Base-by-base conservation (phyloP, 2,888 invertebrate genomes). In the Flexamia atlantica region DNA sequence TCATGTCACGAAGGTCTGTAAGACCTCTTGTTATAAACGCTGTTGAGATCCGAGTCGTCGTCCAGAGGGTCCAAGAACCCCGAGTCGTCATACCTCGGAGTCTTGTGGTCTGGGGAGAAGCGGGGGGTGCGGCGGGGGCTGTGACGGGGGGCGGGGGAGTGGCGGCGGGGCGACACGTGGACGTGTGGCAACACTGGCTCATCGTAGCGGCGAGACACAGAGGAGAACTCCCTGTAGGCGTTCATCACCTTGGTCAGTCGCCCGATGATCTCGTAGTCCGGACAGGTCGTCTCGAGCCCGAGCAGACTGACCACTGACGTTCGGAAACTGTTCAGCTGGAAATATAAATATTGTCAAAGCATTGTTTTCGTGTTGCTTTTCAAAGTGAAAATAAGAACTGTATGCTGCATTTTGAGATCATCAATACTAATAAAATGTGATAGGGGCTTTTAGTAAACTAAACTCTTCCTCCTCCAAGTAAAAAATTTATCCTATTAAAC, bases 191-290 rank as follows among this genome's bases (percentile, higher is more conserved):
- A 84, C 90, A 89, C 83, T 92, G 92, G 90, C 88, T 92, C 93
- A 87, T 95, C 94, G 88, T 94, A 95, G 87, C 96, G 93, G 7
- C 96, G 92, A 3, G 97, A 97, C 4, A 97, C 94, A 88, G 96
- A 90, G 0, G 97, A 96, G 89, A 97, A 97, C 90, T 97, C 97
- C 88, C 96, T 95, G 90, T 97, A 96, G 0, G 97, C 97, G 87
- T 96, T 95, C 80, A 96, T 95, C 87, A 97, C 91, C 89, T 96
- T 96, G 90, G 97, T 96, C 32, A 97, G 91, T 0, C 96, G 93
- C 46, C 95, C 94, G 84, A 95, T 92, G 88, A 95, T 92, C 90
- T 95, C 95, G 88, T 95, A 94, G 91, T 96, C 95, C 0, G 95
- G 94, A 28, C 95, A 93, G 83, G 94, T 93, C 7, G 93, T 92